Evolutionary conservation across 2,888 invertebrate genomes (phyloP).

Genomic region (Leptopilina syphax): DNA sequence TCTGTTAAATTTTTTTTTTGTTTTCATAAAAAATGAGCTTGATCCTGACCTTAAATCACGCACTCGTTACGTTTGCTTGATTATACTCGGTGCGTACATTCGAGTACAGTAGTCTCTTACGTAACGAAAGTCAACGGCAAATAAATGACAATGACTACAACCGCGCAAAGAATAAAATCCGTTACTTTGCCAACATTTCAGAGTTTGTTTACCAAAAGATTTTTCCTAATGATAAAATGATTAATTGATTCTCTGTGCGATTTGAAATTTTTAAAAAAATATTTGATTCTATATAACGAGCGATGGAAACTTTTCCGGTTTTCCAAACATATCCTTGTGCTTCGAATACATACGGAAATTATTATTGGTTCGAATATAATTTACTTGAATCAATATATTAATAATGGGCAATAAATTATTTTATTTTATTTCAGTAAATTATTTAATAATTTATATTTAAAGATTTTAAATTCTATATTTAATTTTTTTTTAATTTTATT

Average conservation of each 20-base stretch:
- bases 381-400: too few relatives aligned
- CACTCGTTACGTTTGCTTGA: slow-evolving; percentile 23
- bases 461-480: too few relatives aligned
- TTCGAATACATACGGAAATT: too few relatives aligned
- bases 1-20: not conserved
- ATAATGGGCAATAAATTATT: too few relatives aligned
- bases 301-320: too few relatives aligned
- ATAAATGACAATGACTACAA: slow-evolving; percentile 34
- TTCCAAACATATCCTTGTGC: too few relatives aligned
- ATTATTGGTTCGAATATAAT: too few relatives aligned
- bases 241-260: not conserved
- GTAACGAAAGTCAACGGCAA: slow-evolving; percentile 35
- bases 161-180: slow-evolving; percentile 22
- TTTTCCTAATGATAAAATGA: not conserved
- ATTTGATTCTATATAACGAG: not conserved
- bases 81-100: slow-evolving; percentile 24
- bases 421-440: too few relatives aligned
- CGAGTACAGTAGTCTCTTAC: slow-evolving; percentile 12
- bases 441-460: too few relatives aligned
- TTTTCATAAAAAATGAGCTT: slow-evolving; percentile 18
- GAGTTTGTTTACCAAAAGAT: not conserved
- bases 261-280: not conserved
- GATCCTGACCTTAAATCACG: slow-evolving; percentile 37
- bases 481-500: too few relatives aligned
- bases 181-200: slow-evolving; percentile 3